Evolutionary conservation across 2,797 vertebrate genomes (phyloP).

Genomic region (Characodon lateralis): DNA sequence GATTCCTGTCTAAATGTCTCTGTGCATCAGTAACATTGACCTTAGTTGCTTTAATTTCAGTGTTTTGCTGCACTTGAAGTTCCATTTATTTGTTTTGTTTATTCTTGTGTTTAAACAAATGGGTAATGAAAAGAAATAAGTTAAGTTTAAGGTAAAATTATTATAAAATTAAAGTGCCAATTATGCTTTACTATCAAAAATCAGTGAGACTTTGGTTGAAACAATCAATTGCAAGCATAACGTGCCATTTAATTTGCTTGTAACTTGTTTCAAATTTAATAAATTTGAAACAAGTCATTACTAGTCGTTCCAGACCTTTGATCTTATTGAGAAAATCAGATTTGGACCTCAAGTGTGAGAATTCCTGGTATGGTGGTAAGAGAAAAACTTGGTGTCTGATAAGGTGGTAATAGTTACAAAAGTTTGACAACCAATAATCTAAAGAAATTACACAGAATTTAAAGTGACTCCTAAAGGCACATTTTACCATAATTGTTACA

Average conservation of each 20-base stretch:
- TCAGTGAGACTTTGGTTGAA: not conserved
- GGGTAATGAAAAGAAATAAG: too few species aligned
- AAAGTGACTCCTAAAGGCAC: too few species aligned
- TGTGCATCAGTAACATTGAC: not conserved
- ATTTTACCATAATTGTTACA: too few species aligned
- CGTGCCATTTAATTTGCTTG: not conserved
- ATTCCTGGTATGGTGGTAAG: not conserved
- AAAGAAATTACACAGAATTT: too few species aligned
- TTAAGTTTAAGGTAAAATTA: too few species aligned
- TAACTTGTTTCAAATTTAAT: not conserved
- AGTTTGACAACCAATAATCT: too few species aligned
- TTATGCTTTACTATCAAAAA: too few species aligned
- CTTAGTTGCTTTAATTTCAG: not conserved
- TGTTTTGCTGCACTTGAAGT: too few species aligned
- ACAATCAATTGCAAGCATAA: not conserved
- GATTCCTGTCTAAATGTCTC: not conserved
- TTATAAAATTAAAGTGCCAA: too few species aligned
- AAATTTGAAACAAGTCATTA: not conserved
- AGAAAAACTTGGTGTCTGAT: not conserved
- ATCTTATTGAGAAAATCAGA: not conserved
- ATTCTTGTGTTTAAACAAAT: too few species aligned
- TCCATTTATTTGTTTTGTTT: too few species aligned
- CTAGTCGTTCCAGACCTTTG: not conserved
- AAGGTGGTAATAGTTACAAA: too few species aligned
- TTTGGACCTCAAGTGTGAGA: not conserved